These are phyloP conservation scores for Illadopsis cleaveri DNA, from an alignment of 2,113 vertebrate genomes.

Conservation along the genomic window DNA sequence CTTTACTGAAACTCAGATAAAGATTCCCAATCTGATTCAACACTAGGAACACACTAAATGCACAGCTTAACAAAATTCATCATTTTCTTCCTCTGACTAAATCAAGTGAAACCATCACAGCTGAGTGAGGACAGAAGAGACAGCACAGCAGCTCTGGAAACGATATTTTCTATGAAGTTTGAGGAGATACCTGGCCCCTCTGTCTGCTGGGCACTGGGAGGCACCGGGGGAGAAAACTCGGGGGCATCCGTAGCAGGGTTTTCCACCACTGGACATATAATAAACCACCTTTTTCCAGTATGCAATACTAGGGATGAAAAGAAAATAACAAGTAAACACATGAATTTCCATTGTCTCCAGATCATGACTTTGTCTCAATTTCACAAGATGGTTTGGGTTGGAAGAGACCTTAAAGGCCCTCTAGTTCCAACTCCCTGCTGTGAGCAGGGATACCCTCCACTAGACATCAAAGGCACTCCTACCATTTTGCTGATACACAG, in stretches of 20 bases:
- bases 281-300: constrained; percentile 97
- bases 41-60: background rate
- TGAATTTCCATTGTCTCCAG: background rate
- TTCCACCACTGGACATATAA: constrained; percentile 96
- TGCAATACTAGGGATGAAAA: constrained; percentile 83
- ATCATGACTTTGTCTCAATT: background rate
- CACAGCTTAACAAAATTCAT: background rate
- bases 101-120: background rate
- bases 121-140: background rate
- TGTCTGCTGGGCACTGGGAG: constrained; percentile 68
- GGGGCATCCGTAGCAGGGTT: constrained; percentile 77
- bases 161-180: background rate
- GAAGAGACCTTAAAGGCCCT: background rate
- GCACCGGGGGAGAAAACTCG: constrained; percentile 72
- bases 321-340: background rate
- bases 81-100: background rate
- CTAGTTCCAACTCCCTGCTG: background rate
- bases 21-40: background rate
- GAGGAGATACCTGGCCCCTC: constrained; percentile 84
- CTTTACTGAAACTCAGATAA: background rate
- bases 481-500: constrained; percentile 96
- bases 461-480: background rate
- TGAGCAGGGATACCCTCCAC: background rate
- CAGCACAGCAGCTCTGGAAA: background rate
- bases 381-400: background rate